Base-by-base conservation (phyloP, 2,797 vertebrate genomes). In the Aulostomus chinensis region DNA sequence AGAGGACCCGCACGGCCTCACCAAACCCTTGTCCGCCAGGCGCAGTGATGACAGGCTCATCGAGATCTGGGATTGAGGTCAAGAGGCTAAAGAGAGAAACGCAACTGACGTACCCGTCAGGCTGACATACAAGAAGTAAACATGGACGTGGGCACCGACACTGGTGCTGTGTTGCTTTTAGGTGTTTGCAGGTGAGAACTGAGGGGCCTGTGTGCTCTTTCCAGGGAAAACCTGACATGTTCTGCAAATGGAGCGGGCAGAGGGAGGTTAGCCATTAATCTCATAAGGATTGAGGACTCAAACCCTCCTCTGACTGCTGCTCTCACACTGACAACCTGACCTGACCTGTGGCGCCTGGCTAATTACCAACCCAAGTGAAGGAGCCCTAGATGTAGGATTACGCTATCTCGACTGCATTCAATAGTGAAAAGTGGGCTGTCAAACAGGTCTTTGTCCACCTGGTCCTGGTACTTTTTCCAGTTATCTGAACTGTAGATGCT, bases 201-300 rank as follows among this genome's bases (percentile, higher is more conserved):
- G 68, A 87, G 73, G 73, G n/a, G 42, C 56, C 56, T 70, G 69
- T 89, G 85, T 89, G 73, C 52, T 41, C 48, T 4, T 53, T 86
- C 78, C 80, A 76, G 76, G 52, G 70, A 77, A 79, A 86, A 68
- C 58, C 63, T 47, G 59, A 73, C 73, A 50, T 67, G 76, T 47
- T 80, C 10, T 60, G 67, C 77, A 75, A 83, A 84, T 57, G 76
- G 69, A 78, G 78, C 52, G 24, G 70, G 66, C 68, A 75, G 58
- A 59, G 66, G 31, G 68, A 84, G 71, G 80, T 82, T 63, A 85
- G 80, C 75, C 74, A 86, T 78, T 87, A 83, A 86, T 87, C 85
- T 76, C 70, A 76, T 78, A 21, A 84, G 74, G 77, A 71, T 48
- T 65, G 64, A 62, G 57, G 71, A 68, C 60, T 78, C 69, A 73